Evolutionary conservation across 1,140 invertebrate species (phyloP).

Genomic region (Trichoplusia ni): DNA sequence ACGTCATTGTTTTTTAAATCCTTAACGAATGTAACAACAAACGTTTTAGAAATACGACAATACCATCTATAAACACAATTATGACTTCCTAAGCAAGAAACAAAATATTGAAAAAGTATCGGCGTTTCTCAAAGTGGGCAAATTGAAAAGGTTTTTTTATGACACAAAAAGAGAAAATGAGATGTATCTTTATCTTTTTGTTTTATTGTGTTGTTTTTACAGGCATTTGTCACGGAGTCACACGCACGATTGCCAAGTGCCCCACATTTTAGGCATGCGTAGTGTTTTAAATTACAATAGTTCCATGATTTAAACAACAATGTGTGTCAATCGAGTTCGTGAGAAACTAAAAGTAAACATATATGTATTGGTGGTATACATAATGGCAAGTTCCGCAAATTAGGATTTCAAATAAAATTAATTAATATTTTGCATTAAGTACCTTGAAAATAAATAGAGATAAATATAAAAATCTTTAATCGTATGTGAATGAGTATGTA

Average conservation of each 20-base stretch:
- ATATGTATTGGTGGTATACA: too few species aligned
- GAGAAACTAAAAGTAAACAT: too few species aligned
- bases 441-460: too few species aligned
- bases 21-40: constrained; percentile 42
- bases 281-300: constrained; percentile 8
- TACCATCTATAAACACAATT: constrained; percentile 35
- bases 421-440: too few species aligned
- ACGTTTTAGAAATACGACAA: constrained; percentile 36
- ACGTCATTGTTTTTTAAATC: constrained; percentile 37
- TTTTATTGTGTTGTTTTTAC: constrained; percentile 19
- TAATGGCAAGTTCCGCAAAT: too few species aligned
- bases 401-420: too few species aligned
- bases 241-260: constrained; percentile 20
- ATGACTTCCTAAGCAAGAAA: constrained; percentile 37
- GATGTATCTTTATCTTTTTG: constrained; percentile 26
- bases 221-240: constrained; percentile 16
- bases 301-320: neutral
- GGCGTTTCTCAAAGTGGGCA: constrained; percentile 12
- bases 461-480: too few species aligned
- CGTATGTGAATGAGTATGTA: too few species aligned
- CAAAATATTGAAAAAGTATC: constrained; percentile 28
- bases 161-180: constrained; percentile 1
- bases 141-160: constrained; percentile 13
- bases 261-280: neutral
- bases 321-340: neutral